Conservation (phyloP, 2,113 vertebrate genomes). For the Columba livia region DNA sequence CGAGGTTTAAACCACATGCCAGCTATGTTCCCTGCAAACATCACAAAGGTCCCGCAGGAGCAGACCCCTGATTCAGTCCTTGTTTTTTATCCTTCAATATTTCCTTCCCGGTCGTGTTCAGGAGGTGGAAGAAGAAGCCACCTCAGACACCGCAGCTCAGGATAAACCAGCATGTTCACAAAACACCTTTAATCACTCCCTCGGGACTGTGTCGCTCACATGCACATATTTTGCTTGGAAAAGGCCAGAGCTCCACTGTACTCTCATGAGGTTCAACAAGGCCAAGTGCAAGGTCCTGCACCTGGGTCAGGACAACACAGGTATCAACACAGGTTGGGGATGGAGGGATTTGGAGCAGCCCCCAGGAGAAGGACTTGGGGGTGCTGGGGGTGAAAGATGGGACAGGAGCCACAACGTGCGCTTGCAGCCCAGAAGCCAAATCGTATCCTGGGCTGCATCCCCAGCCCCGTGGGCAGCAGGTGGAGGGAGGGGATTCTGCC, state of each 20-base stretch:
- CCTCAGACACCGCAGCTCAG: not conserved
- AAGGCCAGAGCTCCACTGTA: not conserved
- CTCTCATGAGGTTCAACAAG: too few species aligned
- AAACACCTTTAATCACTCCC: not conserved
- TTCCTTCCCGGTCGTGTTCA: not conserved
- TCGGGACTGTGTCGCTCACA: fast-evolving
- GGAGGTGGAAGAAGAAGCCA: not conserved
- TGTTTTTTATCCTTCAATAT: not conserved
- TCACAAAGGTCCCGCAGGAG: not conserved
- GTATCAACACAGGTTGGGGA: too few species aligned
- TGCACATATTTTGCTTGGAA: not conserved
- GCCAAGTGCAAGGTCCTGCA: too few species aligned
- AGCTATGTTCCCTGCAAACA: not conserved
- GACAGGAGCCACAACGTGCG: too few species aligned
- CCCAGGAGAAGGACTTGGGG: too few species aligned
- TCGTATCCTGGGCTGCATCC: too few species aligned
- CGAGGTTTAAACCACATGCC: not conserved
- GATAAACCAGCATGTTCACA: not conserved
- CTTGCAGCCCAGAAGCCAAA: too few species aligned
- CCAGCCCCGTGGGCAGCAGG: too few species aligned
- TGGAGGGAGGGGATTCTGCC: too few species aligned
- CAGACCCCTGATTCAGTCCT: not conserved
- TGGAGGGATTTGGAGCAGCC: too few species aligned
- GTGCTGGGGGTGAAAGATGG: too few species aligned
- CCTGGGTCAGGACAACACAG: too few species aligned